A percentile compares a stretch with the other conserved stretches of the same genome.
These are phyloP conservation scores for Rhagoletis pomonella DNA, from an alignment of 1,140 invertebrate species.

Conservation along the genomic window DNA sequence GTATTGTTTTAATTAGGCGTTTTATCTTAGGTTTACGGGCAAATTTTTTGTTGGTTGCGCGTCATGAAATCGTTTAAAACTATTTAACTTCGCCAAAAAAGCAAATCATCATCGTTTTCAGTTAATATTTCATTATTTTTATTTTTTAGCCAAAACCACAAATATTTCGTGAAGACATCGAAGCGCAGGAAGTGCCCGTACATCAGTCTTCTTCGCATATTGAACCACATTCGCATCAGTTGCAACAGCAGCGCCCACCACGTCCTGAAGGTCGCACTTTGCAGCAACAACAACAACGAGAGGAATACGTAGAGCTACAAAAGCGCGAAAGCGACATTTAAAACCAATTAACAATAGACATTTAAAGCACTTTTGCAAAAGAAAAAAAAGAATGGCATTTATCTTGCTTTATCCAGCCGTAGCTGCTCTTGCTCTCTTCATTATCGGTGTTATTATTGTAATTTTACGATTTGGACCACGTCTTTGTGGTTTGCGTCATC, in stretches of 20 bases:
- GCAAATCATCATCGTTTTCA: too few relatives aligned
- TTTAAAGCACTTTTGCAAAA: too few relatives aligned
- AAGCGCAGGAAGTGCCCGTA: constrained; percentile 66
- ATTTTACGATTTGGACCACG: constrained; percentile 83
- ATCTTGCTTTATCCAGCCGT: constrained; percentile 84
- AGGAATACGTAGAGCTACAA: constrained; percentile 84
- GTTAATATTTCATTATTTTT: not conserved
- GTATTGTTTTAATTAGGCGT: too few relatives aligned
- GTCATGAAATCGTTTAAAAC: too few relatives aligned
- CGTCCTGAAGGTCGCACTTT: constrained; percentile 69
- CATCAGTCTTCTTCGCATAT: constrained; percentile 60
- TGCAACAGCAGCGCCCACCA: constrained; percentile 67
- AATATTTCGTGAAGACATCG: constrained; percentile 70
- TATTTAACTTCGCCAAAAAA: too few relatives aligned
- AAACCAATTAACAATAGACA: constrained; percentile 61
- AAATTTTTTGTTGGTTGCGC: too few relatives aligned
- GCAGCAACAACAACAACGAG: constrained; percentile 71
- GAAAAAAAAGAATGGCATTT: constrained; percentile 77
- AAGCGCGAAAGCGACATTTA: constrained; percentile 89
- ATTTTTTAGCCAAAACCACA: constrained; percentile 65
- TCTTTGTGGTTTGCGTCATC: constrained; percentile 81
- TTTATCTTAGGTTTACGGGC: too few relatives aligned
- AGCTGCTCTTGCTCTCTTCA: constrained; percentile 82
- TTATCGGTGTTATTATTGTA: constrained; percentile 83
- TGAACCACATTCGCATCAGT: constrained; percentile 57